Percentiles rank a stretch among this genome's conserved stretches.
Conservation (phyloP, 2,888 invertebrate genomes). For the Nephrotoma guestfalica region DNA sequence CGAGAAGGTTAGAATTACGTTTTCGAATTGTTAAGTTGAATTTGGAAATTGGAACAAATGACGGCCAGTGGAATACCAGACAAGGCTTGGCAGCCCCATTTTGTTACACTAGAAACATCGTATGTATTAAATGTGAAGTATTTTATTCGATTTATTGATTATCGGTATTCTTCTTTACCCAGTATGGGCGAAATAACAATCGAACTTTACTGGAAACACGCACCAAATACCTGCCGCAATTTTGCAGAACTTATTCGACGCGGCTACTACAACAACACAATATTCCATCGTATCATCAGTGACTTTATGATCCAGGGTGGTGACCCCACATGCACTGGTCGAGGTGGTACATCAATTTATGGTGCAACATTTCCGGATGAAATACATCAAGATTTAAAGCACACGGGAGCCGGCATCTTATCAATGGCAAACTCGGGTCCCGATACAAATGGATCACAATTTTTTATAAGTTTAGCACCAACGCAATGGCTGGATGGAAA, state of each 20-base stretch:
- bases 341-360: constrained; percentile 94
- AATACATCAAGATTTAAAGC: constrained; percentile 84
- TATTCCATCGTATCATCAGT: constrained; percentile 90
- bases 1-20: background rate
- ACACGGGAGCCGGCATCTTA: constrained; percentile 79
- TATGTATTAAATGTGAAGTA: constrained; percentile 33
- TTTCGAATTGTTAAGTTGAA: background rate
- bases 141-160: background rate
- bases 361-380: constrained; percentile 93
- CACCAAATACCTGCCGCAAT: constrained; percentile 93
- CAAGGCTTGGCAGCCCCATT: constrained; percentile 78
- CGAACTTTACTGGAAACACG: constrained; percentile 97
- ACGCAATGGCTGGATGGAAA: constrained; percentile 97
- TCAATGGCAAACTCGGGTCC: constrained; percentile 99
- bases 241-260: constrained; percentile 87
- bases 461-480: constrained; percentile 92
- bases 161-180: too few species aligned
- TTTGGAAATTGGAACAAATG: background rate
- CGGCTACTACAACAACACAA: constrained; percentile 91
- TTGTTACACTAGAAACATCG: constrained; percentile 72
- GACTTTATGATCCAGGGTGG: constrained; percentile 94
- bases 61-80: constrained; percentile 53
- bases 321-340: constrained; percentile 93
- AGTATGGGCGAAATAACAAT: constrained; percentile 87
- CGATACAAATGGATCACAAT: constrained; percentile 94